Base-by-base conservation (phyloP, 1,140 invertebrate species). In the Eufriesea mexicana region DNA sequence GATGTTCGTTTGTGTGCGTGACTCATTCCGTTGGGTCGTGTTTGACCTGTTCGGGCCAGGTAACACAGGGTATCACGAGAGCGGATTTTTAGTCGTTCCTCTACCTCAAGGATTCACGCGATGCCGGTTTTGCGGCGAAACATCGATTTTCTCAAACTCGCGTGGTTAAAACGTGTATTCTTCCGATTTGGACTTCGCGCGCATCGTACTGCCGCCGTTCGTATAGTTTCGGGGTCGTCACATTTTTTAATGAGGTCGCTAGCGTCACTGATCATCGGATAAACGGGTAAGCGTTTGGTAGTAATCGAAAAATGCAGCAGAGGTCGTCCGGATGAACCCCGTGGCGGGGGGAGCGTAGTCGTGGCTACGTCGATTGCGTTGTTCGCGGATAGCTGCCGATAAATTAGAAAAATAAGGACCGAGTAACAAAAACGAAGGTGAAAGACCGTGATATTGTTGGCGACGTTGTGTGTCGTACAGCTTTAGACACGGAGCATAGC, bases 101-200 rank as follows among this genome's bases (percentile, higher is more conserved):
- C 1, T 23, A 20, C 20, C 14, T 20, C 10, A 23, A 66, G n/a
- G 25, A 75, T 66, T 51, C 61, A 47, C 59, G 79, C 49, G 59
- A 62, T 12, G 7, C 14, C 7, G 42, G 28, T 18, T 62, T 16
- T 20, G 35, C 68, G 20, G 5, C 10, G 6, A 12, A 23, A 20
- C 73, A 80, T 81, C 71, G 79, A 81, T 75, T 67, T 74, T 51
- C n/a, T 14, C 5, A 16, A 35, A 64, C 35, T 14, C 55, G 25
- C n/a, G 28, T 54, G 28, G 7, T 20, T 12, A 23, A n/a, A 9
- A 42, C 23, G 6, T 1, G 18, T 25, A 5, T 18, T 20, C 14
- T 47, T 10, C 28, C 18, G 12, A 2, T 66, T 66, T 14, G 35
- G 59, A 75, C 55, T 6, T 59, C 25, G 35, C 59, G 71, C 79